Evolutionary conservation across 1,140 invertebrate species (phyloP).

Genomic region (Aphaenogaster ashmeadi): DNA sequence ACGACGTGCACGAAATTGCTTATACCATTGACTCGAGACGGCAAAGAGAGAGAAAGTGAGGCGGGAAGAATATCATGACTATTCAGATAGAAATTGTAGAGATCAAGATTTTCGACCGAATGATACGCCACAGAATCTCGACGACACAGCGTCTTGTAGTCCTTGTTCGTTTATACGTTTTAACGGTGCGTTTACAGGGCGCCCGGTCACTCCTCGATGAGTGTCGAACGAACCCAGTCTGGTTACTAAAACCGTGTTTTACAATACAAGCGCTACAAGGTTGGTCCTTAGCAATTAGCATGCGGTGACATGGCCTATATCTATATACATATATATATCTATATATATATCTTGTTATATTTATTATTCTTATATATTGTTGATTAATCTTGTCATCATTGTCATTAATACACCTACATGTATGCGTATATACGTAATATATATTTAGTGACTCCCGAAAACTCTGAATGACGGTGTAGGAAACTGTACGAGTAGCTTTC

Average conservation of each 20-base stretch:
- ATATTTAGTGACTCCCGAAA: slow-evolving; percentile 25
- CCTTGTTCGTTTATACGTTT: slow-evolving; percentile 83
- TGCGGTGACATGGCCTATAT: slow-evolving; percentile 87
- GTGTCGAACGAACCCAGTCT: slow-evolving; percentile 86
- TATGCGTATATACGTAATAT: slow-evolving; percentile 42
- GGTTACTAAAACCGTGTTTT: slow-evolving; percentile 87
- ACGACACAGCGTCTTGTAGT: slow-evolving; percentile 77
- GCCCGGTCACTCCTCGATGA: slow-evolving; percentile 86
- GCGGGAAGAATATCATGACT: slow-evolving; percentile 62
- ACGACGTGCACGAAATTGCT: slow-evolving; percentile 36
- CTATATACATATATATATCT: slow-evolving; percentile 78
- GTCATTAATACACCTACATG: slow-evolving; percentile 70
- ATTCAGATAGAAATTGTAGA: slow-evolving; percentile 60
- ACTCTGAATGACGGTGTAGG: neutral
- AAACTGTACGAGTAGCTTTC: slow-evolving; percentile 33
- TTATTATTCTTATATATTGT: slow-evolving; percentile 77
- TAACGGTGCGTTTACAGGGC: slow-evolving; percentile 87
- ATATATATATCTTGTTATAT: slow-evolving; percentile 81
- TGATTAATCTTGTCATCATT: slow-evolving; percentile 76
- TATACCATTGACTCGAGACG: slow-evolving; percentile 23
- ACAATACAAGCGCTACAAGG: slow-evolving; percentile 86
- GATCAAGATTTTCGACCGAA: slow-evolving; percentile 78
- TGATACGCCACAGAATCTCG: slow-evolving; percentile 74
- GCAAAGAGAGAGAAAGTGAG: slow-evolving; percentile 41
- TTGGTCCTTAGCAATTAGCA: slow-evolving; percentile 88